phyloP scores from a whole-genome alignment of 2,113 vertebrate species.

The Psophia crepitans region DNA sequence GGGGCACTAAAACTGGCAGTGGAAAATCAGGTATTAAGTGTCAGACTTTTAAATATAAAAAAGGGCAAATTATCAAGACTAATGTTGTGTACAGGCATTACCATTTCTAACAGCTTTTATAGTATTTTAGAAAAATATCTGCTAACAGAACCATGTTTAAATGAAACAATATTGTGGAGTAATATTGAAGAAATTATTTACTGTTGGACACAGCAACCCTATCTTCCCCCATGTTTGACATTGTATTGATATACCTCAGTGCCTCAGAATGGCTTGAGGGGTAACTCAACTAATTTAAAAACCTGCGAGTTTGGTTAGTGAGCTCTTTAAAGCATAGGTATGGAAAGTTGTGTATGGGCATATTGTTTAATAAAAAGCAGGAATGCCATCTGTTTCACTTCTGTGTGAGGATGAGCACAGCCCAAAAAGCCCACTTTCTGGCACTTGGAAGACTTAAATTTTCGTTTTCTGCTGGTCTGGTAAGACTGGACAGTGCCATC shows the following conservation, averaged over 20 bases:
- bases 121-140: conserved; percentile 16
- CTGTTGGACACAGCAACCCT: neutral
- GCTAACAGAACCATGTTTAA: neutral
- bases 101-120: neutral
- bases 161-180: neutral
- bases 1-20: neutral
- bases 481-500: neutral
- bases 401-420: neutral
- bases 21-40: neutral
- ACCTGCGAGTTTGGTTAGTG: neutral
- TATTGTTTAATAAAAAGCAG: neutral
- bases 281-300: neutral
- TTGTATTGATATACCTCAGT: neutral
- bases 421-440: neutral
- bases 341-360: neutral
- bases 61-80: neutral
- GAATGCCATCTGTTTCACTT: neutral
- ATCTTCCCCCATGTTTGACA: neutral
- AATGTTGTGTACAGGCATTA: neutral
- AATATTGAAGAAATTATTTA: neutral
- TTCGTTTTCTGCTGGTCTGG: neutral
- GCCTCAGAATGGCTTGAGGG: neutral
- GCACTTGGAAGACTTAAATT: neutral
- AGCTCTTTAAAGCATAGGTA: neutral
- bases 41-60: neutral